Evolutionary conservation across 2,113 vertebrate genomes (phyloP).

Genomic region (Anarrhichthys ocellatus): DNA sequence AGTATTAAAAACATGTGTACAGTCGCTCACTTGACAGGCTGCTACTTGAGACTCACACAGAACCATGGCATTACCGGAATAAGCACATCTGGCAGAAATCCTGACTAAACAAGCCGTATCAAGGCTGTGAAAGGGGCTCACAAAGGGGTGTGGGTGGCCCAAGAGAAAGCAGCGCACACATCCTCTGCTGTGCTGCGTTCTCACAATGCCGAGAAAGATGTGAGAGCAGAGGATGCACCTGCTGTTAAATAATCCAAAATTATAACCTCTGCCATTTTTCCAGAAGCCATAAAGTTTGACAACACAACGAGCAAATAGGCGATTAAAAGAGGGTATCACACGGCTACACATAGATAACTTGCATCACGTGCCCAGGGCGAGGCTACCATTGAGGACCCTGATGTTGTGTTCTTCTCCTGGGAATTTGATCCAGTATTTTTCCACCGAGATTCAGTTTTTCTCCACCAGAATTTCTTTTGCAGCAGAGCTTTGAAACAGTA

Average conservation of each 20-base stretch:
- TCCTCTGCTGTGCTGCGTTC: no score
- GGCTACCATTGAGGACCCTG: not conserved
- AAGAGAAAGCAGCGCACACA: no score
- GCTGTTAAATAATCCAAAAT: no score
- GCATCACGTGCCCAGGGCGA: not conserved
- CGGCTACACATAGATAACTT: no score
- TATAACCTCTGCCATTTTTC: no score
- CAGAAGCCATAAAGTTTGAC: no score
- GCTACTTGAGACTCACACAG: not conserved
- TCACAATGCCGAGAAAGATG: no score
- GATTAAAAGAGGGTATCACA: no score
- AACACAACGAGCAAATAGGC: no score
- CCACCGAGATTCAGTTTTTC: not conserved
- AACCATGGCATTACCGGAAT: not conserved
- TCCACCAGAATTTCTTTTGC: not conserved
- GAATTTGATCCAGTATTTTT: slow-evolving; percentile 24
- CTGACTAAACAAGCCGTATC: not conserved
- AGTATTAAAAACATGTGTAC: not conserved
- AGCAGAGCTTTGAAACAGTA: not conserved
- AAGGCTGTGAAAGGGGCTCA: not conserved
- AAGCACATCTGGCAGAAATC: not conserved
- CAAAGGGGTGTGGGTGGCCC: not conserved
- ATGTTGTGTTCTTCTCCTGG: not conserved
- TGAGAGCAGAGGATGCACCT: no score
- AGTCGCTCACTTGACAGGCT: not conserved